Base-by-base conservation (phyloP, 2,888 invertebrate genomes). In the Erebia ligea region DNA sequence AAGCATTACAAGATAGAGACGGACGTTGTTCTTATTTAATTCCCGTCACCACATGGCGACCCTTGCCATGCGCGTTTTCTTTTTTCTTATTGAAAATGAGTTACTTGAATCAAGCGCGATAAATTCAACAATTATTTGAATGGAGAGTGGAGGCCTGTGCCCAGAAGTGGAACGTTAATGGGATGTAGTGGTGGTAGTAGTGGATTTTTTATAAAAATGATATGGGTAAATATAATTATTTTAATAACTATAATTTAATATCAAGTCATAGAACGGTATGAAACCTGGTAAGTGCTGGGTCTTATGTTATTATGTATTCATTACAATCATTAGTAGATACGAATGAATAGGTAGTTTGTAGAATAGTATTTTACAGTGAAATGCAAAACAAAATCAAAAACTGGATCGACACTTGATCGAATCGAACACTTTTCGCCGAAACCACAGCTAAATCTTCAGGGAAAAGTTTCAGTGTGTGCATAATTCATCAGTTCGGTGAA, bases 401-500 rank as follows among this genome's bases (percentile, higher is more conserved):
- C 10, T n/a, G n/a, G 42, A 50, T 52, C n/a, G 48, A 48, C 15
- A 3, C 4, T 45, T 11, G 2, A 10, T 10, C 4, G n/a, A 17
- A 52, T 17, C 5, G 13, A 21, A 21, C 13, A 17, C 11, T 57
- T 5, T 40, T 42, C 10, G 42, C n/a, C 2, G 57, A 58, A 58
- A 34, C 9, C n/a, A 21, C 2, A 19, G 13, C 4, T 0, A 10
- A 15, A 15, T 15, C 6, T 45, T 19, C 15, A 45, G 21, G 8
- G 45, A 48, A 21, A 62, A 48, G 19, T 21, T 50, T 50, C 4
- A 54, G 6, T 40, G 62, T 54, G 42, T 69, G 54, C 50, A 66
- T 72, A 68, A 65, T 62, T 72, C 56, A 56, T 40, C 25, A 56
- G 61, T 69, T 72, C 63, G 56, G 58, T 58, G 67, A 69, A 69